Evolutionary conservation across 2,113 vertebrate genomes (phyloP).

Genomic region (Chloroceryle aenea): DNA sequence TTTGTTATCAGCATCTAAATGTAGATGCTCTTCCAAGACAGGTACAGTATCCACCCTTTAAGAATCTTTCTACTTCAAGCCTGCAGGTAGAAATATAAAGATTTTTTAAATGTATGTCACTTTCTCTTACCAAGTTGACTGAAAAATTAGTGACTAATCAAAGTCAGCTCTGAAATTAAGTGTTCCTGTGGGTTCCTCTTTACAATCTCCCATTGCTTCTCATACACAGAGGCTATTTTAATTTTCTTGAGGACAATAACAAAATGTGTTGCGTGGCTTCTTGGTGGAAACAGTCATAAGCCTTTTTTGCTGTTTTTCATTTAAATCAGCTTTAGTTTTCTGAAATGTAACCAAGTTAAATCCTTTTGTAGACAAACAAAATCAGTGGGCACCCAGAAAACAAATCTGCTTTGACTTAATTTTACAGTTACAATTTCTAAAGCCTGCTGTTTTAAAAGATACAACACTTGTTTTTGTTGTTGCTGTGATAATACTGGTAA

Average conservation of each 20-base stretch:
- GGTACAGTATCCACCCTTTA: background rate
- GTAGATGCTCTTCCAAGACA: background rate
- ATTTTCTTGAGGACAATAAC: constrained; percentile 1
- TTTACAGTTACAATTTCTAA: background rate
- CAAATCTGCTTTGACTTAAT: background rate
- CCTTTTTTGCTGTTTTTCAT: background rate
- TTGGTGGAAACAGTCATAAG: background rate
- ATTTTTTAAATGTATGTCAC: background rate
- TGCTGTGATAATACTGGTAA: background rate
- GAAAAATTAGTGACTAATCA: constrained; percentile 50
- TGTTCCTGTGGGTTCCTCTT: constrained; percentile 11
- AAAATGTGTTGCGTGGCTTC: background rate
- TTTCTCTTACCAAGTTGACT: background rate
- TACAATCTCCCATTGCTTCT: constrained; percentile 1
- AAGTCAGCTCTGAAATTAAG: background rate
- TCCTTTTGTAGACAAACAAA: background rate
- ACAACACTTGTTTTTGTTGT: background rate
- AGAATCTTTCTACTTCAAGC: background rate
- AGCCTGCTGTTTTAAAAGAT: background rate
- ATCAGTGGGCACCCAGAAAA: background rate
- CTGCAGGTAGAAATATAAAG: background rate
- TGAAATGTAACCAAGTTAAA: constrained; percentile 14
- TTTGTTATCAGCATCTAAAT: background rate
- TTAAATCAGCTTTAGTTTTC: constrained; percentile 15
- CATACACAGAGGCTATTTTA: constrained; percentile 3